Evolutionary conservation across 1,140 invertebrate species (phyloP).

Genomic region (Octopus sinensis): DNA sequence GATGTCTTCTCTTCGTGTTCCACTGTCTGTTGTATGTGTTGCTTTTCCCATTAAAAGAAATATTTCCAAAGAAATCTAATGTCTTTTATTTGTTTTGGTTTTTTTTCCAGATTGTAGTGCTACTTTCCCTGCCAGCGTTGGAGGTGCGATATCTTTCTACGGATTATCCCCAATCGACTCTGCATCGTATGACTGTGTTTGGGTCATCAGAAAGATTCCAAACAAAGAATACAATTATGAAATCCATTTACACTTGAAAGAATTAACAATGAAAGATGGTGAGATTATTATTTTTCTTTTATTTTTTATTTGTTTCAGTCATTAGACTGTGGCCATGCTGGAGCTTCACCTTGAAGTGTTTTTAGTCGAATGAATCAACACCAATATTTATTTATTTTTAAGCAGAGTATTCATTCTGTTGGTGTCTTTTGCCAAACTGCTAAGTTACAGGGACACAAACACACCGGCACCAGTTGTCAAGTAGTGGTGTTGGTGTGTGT

Average conservation of each 20-base stretch:
- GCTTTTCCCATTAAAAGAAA: too few relatives aligned
- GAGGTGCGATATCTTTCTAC: constrained; percentile 38
- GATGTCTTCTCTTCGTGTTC: too few relatives aligned
- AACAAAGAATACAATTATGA: constrained; percentile 37
- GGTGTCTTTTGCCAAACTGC: too few relatives aligned
- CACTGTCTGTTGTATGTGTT: too few relatives aligned
- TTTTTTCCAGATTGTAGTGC: constrained; percentile 41
- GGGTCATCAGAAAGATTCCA: constrained; percentile 42
- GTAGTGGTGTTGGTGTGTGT: too few relatives aligned
- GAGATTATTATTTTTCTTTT: constrained; percentile 9
- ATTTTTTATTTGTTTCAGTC: not conserved
- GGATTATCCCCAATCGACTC: constrained; percentile 27
- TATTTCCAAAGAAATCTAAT: not conserved
- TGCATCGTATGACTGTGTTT: constrained; percentile 46
- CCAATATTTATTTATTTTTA: too few relatives aligned
- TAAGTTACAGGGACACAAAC: too few relatives aligned
- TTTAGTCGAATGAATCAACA: too few relatives aligned
- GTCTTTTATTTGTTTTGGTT: not conserved
- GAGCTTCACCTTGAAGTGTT: too few relatives aligned
- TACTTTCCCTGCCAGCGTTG: constrained; percentile 34
- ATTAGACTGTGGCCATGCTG: too few relatives aligned
- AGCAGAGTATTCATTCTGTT: too few relatives aligned
- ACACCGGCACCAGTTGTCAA: too few relatives aligned
- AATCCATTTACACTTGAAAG: constrained; percentile 37
- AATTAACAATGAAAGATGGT: constrained; percentile 47